Conservation (phyloP, 2,113 vertebrate species). For the Athene cunicularia region DNA sequence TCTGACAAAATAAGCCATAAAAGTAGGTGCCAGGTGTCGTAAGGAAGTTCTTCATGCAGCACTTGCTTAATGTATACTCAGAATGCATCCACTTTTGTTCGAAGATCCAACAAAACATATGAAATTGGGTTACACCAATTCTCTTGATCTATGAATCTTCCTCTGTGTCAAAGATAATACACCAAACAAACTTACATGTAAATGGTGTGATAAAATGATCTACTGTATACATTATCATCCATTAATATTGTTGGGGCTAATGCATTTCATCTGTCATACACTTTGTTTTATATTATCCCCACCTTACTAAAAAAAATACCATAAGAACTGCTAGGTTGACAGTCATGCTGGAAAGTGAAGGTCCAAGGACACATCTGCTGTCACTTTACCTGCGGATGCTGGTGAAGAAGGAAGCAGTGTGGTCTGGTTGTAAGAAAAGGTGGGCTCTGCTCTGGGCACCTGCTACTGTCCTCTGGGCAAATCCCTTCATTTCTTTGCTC, state of each 20-base stretch:
- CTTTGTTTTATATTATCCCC: constrained; percentile 53
- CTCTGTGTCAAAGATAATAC: constrained; percentile 67
- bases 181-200: constrained; percentile 73
- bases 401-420: background rate
- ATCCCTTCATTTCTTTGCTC: background rate
- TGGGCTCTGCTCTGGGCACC: background rate
- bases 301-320: constrained; percentile 28
- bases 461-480: background rate
- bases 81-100: constrained; percentile 71
- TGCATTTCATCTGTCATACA: constrained; percentile 62
- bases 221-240: constrained; percentile 70
- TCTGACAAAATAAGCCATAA: constrained; percentile 65
- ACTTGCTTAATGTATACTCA: constrained; percentile 68
- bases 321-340: constrained; percentile 6
- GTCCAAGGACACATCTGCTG: background rate
- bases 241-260: constrained; percentile 68
- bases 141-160: constrained; percentile 74
- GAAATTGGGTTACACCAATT: constrained; percentile 75
- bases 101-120: constrained; percentile 72
- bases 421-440: background rate
- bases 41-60: constrained; percentile 59
- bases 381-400: background rate
- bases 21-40: constrained; percentile 61
- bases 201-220: constrained; percentile 72
- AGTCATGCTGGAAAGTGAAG: background rate